phyloP scores from a whole-genome alignment of 2,797 vertebrate genomes.

The Brotula barbata region DNA sequence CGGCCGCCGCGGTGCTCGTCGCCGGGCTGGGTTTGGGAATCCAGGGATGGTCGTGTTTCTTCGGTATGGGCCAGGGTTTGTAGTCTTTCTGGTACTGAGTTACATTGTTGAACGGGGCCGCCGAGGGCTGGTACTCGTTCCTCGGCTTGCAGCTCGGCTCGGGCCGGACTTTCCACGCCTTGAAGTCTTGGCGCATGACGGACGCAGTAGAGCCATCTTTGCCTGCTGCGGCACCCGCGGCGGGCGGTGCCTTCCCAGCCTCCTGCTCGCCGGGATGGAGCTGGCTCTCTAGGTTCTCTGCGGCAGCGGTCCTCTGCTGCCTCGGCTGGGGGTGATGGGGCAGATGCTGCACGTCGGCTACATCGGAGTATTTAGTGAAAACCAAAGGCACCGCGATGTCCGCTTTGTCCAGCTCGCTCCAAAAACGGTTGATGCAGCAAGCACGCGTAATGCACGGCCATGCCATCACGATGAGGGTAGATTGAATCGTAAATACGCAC shows the following conservation, averaged over 20 bases:
- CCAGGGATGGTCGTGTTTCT: conserved; percentile 93
- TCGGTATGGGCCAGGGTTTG: conserved; percentile 94
- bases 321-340: conserved; percentile 74
- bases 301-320: conserved; percentile 67
- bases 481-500: not conserved
- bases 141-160: conserved; percentile 94
- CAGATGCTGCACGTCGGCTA: conserved; percentile 85
- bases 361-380: conserved; percentile 94
- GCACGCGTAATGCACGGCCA: conserved; percentile 98
- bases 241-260: conserved; percentile 71
- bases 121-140: conserved; percentile 88
- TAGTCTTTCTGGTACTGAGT: conserved; percentile 98
- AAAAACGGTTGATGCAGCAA: conserved; percentile 98
- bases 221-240: conserved; percentile 65
- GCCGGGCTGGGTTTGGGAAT: conserved; percentile 85
- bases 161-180: conserved; percentile 90
- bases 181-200: conserved; percentile 95
- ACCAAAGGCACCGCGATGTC: conserved; percentile 97
- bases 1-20: conserved; percentile 31
- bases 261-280: conserved; percentile 77
- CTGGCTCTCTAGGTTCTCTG: conserved; percentile 86
- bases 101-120: conserved; percentile 86
- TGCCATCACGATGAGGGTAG: conserved; percentile 81
- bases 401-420: conserved; percentile 96
- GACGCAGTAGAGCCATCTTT: conserved; percentile 80